Conservation (phyloP, 2,888 invertebrate genomes). For the Heliconius hortense region DNA sequence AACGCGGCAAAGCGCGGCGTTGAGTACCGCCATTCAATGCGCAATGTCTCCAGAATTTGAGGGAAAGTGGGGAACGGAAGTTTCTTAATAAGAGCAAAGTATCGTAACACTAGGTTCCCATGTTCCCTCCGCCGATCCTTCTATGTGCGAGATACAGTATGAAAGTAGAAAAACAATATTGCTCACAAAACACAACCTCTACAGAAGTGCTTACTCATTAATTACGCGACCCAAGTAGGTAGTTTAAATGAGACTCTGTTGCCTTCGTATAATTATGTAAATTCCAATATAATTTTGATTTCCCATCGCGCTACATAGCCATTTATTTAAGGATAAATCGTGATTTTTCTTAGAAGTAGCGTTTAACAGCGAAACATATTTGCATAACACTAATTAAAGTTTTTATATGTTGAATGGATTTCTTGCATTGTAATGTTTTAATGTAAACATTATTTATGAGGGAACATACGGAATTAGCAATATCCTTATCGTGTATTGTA, state of each 20-base stretch:
- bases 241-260: no score
- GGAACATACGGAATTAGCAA: not conserved
- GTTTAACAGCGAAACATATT: not conserved
- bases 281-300: not conserved
- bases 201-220: not conserved
- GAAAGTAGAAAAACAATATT: no score
- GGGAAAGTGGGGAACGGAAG: not conserved
- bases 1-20: not conserved
- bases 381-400: conserved; percentile 15
- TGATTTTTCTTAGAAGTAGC: conserved; percentile 11
- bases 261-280: not conserved
- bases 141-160: no score
- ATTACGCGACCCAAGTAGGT: not conserved
- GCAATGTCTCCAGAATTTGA: not conserved
- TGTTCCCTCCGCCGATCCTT: not conserved
- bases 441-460: no score
- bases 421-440: conserved; percentile 1
- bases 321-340: conserved; percentile 4
- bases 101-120: not conserved
- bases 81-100: not conserved
- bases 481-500: no score
- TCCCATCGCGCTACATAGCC: not conserved
- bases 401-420: conserved; percentile 5
- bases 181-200: no score
- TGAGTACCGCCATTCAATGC: not conserved